These are phyloP conservation scores for Sclerurus mexicanus DNA, from an alignment of 2,113 vertebrate species.

Conservation along the genomic window DNA sequence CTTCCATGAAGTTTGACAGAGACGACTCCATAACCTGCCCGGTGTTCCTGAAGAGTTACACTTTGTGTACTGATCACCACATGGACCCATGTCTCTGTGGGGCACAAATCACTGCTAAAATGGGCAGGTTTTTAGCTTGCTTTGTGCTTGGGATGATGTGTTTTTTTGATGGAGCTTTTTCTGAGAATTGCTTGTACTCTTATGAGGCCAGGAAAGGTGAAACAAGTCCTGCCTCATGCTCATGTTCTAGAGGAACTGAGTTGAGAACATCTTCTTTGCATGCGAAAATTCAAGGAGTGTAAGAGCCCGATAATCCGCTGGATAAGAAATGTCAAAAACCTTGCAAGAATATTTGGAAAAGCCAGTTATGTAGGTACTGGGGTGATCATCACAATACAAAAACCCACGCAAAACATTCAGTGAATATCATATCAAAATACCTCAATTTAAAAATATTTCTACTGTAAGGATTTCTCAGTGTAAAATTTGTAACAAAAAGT, in stretches of 20 bases:
- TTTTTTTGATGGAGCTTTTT: background rate
- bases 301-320: background rate
- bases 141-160: background rate
- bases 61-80: background rate
- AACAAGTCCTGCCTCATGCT: background rate
- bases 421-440: background rate
- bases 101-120: background rate
- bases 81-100: background rate
- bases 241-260: background rate
- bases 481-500: background rate
- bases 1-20: background rate
- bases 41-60: background rate
- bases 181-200: background rate
- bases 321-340: background rate
- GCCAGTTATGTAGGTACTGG: background rate
- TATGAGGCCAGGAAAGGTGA: background rate
- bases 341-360: background rate
- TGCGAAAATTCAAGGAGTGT: background rate
- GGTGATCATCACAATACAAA: background rate
- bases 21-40: background rate
- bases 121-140: background rate
- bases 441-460: background rate
- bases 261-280: background rate
- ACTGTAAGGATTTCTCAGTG: background rate
- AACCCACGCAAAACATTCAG: background rate